Conservation (phyloP, 2,888 invertebrate species). For the Folsomia candida region DNA sequence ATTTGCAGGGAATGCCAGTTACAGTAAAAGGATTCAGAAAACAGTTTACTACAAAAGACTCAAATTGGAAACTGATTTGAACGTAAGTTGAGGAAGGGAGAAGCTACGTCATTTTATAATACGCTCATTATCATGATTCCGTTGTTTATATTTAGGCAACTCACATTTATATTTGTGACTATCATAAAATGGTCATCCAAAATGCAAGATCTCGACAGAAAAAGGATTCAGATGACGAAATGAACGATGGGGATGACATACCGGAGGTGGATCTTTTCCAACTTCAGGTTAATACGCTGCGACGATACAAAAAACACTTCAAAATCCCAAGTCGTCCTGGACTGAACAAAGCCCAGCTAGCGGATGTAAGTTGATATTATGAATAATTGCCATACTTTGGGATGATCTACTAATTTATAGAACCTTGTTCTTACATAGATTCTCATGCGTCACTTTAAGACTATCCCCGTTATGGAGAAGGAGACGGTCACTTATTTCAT, state of each 20-base stretch:
- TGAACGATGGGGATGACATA: slow-evolving; percentile 84
- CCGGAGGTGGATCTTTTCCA: slow-evolving; percentile 93
- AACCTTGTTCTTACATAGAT: slow-evolving; percentile 64
- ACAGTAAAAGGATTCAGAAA: slow-evolving; percentile 94
- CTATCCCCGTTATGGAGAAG: slow-evolving; percentile 90
- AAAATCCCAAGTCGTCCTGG: slow-evolving; percentile 89
- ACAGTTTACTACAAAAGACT: slow-evolving; percentile 87
- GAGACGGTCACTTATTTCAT: slow-evolving; percentile 92
- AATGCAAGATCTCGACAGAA: slow-evolving; percentile 85
- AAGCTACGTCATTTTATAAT: neutral
- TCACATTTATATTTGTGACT: slow-evolving; percentile 95
- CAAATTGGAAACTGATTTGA: slow-evolving; percentile 79
- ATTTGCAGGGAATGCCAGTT: slow-evolving; percentile 89
- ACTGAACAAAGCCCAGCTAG: slow-evolving; percentile 89
- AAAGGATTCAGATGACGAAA: slow-evolving; percentile 92
- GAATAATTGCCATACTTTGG: neutral
- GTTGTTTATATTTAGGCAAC: slow-evolving; percentile 64
- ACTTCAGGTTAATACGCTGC: slow-evolving; percentile 87
- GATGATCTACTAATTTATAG: slow-evolving; percentile 7
- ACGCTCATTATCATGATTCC: neutral
- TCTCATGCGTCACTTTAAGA: slow-evolving; percentile 91
- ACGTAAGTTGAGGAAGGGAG: slow-evolving; percentile 58
- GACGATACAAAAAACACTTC: slow-evolving; percentile 89
- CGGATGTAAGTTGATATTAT: slow-evolving; percentile 72
- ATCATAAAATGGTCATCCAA: slow-evolving; percentile 93